Evolutionary conservation across 2,113 vertebrate species (phyloP).

Genomic region (Anhinga rufa): DNA sequence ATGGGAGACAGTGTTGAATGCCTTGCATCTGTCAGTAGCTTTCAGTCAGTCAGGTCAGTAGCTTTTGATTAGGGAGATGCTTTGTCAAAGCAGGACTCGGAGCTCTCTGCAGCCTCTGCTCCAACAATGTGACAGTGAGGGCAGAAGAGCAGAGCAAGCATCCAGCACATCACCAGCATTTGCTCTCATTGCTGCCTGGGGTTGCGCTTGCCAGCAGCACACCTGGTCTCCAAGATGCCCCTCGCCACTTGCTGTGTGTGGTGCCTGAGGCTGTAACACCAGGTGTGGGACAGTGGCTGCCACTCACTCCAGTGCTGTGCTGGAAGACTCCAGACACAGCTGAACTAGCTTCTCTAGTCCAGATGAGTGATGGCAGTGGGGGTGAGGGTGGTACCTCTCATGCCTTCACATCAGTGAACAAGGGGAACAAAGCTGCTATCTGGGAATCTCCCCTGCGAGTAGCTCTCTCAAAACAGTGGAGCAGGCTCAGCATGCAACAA

Average conservation of each 20-base stretch:
- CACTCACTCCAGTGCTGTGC: neutral
- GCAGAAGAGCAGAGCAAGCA: neutral
- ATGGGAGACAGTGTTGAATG: too few species aligned
- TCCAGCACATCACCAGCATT: neutral
- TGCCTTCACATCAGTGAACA: neutral
- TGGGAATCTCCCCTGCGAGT: neutral
- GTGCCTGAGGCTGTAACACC: neutral
- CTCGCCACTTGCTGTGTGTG: neutral
- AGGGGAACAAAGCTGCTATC: neutral
- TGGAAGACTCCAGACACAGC: neutral
- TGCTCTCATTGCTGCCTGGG: neutral
- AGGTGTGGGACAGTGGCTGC: neutral
- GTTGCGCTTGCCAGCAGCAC: neutral
- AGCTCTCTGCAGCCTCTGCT: neutral
- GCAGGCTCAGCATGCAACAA: neutral
- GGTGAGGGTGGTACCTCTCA: neutral
- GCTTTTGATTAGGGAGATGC: neutral
- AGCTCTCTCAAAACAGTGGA: neutral
- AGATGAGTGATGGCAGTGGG: neutral
- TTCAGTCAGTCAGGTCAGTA: neutral
- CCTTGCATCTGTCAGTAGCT: too few species aligned
- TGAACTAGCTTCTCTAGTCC: neutral
- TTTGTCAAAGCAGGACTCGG: neutral
- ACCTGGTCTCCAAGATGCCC: neutral
- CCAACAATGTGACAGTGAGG: neutral